These are phyloP conservation scores for Amblyteles armatorius DNA, from an alignment of 2,888 invertebrate species.

Conservation along the genomic window DNA sequence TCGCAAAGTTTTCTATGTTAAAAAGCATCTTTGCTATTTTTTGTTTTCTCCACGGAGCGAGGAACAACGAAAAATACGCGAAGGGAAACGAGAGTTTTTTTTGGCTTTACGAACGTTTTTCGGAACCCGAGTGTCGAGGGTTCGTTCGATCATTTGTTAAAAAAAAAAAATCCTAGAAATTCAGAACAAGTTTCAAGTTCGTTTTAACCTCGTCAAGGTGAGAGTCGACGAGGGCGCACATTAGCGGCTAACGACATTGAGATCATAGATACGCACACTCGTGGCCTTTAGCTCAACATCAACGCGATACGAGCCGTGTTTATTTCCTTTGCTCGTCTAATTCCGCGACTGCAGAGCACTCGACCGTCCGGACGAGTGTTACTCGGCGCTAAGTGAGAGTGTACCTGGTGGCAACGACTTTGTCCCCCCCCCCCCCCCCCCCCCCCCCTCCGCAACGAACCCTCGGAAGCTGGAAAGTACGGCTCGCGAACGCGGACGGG, in stretches of 20 bases:
- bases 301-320: background rate
- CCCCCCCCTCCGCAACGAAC: conserved; percentile 10
- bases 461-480: conserved; percentile 55
- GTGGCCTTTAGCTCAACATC: too few relatives aligned
- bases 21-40: too few relatives aligned
- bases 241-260: too few relatives aligned
- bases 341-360: conserved; percentile 10
- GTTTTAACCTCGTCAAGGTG: background rate
- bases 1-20: too few relatives aligned
- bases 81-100: background rate
- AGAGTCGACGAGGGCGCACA: too few relatives aligned
- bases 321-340: background rate
- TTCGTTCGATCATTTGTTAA: background rate
- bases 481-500: conserved; percentile 28
- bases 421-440: background rate
- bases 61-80: too few relatives aligned
- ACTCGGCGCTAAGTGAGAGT: conserved; percentile 18
- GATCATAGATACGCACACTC: too few relatives aligned
- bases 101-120: background rate
- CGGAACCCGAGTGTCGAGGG: background rate
- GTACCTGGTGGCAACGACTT: conserved; percentile 4
- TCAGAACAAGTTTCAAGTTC: background rate
- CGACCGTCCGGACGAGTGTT: conserved; percentile 23
- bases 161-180: too few relatives aligned
- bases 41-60: too few relatives aligned